A percentile compares a stretch with the other conserved stretches of the same genome.
phyloP scores from a whole-genome alignment of 2,888 invertebrate species.

The Aporophyla lueneburgensis region DNA sequence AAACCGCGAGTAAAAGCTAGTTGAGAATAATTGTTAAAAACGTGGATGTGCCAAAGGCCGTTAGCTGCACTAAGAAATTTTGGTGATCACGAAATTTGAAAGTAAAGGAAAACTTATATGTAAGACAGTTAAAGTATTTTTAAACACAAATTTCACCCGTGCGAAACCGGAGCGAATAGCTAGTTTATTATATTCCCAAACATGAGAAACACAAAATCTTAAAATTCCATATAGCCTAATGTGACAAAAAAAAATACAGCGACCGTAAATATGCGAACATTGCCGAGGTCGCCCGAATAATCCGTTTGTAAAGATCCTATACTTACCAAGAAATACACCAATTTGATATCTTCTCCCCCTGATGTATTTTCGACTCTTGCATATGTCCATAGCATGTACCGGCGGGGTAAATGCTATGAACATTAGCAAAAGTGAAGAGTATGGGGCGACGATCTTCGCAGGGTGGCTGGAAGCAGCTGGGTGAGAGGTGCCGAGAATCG shows the following conservation, averaged over 20 bases:
- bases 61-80: too few species aligned
- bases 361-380: constrained; percentile 15
- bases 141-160: too few species aligned
- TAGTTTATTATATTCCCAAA: neutral
- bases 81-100: too few species aligned
- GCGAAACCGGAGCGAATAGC: too few species aligned
- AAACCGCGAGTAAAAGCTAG: too few species aligned
- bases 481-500: neutral
- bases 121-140: too few species aligned
- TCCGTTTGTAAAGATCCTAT: too few species aligned
- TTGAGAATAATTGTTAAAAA: too few species aligned
- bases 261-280: neutral
- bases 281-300: neutral
- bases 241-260: neutral
- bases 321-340: neutral
- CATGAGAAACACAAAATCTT: neutral
- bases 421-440: neutral
- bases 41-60: too few species aligned
- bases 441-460: neutral
- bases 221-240: neutral
- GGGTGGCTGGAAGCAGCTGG: neutral
- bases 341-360: neutral
- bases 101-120: too few species aligned
- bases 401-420: constrained; percentile 14
- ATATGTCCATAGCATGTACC: constrained; percentile 10